Evolutionary conservation across 2,888 invertebrate genomes (phyloP).

Genomic region (Hirudinaria manillensis): DNA sequence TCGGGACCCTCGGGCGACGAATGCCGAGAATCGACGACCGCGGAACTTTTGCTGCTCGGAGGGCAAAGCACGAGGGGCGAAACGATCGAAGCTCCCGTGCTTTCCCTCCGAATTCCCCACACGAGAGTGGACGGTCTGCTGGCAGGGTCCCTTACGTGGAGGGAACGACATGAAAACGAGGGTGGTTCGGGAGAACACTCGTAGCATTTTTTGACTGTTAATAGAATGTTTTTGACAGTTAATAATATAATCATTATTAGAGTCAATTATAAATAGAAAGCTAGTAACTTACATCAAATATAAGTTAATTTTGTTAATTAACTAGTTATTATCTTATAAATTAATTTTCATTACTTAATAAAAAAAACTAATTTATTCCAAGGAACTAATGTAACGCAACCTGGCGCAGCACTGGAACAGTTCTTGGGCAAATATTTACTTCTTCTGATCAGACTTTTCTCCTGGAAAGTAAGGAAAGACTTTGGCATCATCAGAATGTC

Average conservation of each 20-base stretch:
- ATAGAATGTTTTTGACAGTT: no score
- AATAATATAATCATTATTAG: no score
- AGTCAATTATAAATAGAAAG: no score
- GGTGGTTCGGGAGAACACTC: no score
- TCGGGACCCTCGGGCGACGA: no score
- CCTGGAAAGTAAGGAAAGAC: no score
- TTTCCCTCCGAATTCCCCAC: not conserved
- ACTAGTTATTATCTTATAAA: not conserved
- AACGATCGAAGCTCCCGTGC: not conserved
- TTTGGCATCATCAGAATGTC: constrained; percentile 1
- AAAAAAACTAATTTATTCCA: not conserved
- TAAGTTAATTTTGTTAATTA: not conserved
- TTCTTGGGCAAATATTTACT: not conserved
- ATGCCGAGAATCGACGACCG: no score
- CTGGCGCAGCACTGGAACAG: not conserved
- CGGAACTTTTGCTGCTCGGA: not conserved
- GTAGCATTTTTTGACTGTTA: no score
- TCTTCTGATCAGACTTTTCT: no score
- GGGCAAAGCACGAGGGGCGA: constrained; percentile 20
- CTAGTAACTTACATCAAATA: no score
- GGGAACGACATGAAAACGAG: no score
- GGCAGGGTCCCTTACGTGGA: not conserved
- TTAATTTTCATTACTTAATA: not conserved
- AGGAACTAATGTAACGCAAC: not conserved
- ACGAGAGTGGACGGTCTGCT: constrained; percentile 7